A percentile compares a stretch with the other conserved stretches of the same genome.
phyloP scores from a whole-genome alignment of 2,888 invertebrate species.

The Drosophila austrosaltans region DNA sequence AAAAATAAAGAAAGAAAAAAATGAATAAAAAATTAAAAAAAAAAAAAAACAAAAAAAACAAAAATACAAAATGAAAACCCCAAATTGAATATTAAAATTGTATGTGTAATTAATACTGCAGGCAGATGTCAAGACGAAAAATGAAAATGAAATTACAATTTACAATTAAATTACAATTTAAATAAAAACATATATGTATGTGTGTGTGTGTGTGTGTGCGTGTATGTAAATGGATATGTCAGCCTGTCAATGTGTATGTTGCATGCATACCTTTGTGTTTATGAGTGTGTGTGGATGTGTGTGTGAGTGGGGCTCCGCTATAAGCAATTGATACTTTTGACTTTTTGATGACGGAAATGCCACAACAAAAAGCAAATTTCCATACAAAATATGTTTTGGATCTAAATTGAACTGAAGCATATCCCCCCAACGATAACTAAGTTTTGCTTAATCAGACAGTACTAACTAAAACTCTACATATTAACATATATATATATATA shows the following conservation, averaged over 20 bases:
- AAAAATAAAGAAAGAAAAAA: conserved; percentile 21
- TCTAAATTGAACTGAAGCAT: conserved; percentile 8
- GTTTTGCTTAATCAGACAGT: conserved; percentile 2
- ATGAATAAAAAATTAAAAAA: conserved; percentile 35
- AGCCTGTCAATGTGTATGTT: background rate
- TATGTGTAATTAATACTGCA: conserved; percentile 69
- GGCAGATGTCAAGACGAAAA: conserved; percentile 61
- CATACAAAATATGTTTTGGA: background rate
- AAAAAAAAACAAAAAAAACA: background rate
- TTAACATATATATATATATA: conserved; percentile 1
- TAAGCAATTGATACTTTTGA: background rate
- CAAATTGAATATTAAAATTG: conserved; percentile 44
- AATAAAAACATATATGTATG: conserved; percentile 39
- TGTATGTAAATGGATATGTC: conserved; percentile 43
- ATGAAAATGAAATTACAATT: conserved; percentile 61
- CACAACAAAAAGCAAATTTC: too few relatives aligned
- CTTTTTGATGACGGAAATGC: background rate
- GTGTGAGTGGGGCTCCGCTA: background rate
- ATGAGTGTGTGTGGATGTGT: background rate
- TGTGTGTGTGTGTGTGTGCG: conserved; percentile 38
- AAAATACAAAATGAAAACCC: conserved; percentile 16
- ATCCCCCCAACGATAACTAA: conserved; percentile 10
- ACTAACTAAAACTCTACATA: conserved; percentile 13
- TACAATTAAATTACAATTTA: conserved; percentile 40
- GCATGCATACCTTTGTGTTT: background rate